Percentiles rank a stretch among this genome's conserved stretches.
These are phyloP conservation scores for Ondatra zibethicus DNA, from an alignment of 2,113 vertebrate genomes.

Conservation along the genomic window DNA sequence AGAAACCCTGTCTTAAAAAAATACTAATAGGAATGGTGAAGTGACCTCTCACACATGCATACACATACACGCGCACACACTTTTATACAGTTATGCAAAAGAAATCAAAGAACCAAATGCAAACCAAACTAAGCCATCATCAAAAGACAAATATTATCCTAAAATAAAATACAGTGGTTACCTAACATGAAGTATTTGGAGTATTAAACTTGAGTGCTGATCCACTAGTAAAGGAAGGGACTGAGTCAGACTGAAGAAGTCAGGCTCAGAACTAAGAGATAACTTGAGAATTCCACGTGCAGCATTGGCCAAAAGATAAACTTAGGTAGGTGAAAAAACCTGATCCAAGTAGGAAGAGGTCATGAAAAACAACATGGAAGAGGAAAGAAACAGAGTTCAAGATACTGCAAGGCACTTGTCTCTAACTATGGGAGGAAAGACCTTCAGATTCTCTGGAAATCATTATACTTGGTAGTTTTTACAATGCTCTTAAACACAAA, in stretches of 20 bases:
- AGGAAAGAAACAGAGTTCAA: neutral
- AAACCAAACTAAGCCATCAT: neutral
- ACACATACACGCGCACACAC: neutral
- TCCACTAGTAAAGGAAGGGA: neutral
- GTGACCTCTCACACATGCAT: neutral
- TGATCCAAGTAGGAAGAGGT: neutral
- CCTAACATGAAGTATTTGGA: neutral
- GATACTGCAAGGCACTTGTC: neutral
- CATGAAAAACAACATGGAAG: neutral
- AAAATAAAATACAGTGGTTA: neutral
- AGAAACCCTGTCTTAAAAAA: neutral
- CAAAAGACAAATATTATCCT: neutral
- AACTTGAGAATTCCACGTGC: neutral
- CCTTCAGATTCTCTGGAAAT: conserved; percentile 31
- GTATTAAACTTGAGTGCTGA: neutral
- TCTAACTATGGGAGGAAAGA: neutral
- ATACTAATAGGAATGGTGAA: neutral
- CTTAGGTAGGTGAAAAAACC: neutral
- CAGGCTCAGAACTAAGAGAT: neutral
- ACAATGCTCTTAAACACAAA: neutral
- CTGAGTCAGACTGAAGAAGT: neutral
- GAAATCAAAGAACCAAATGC: neutral
- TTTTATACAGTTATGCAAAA: neutral
- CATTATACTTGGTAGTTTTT: neutral
- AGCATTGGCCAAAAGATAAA: neutral